A percentile compares a stretch with the other conserved stretches of the same genome.
phyloP scores from a whole-genome alignment of 2,797 vertebrate genomes.

The Lepidocolaptes lacrymiger region DNA sequence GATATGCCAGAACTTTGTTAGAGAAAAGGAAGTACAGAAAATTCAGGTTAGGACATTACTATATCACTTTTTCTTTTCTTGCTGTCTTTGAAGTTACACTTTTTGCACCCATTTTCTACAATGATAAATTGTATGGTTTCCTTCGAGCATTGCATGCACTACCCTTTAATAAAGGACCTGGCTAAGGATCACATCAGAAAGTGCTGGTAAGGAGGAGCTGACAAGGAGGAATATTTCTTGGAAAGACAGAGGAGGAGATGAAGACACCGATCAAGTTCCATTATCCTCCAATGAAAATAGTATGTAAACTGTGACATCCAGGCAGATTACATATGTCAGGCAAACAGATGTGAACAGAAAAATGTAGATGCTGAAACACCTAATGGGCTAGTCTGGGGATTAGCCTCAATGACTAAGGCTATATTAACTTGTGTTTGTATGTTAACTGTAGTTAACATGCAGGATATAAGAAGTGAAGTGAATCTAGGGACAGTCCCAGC shows the following conservation, averaged over 20 bases:
- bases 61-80: slow-evolving; percentile 10
- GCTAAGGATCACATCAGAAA: not conserved
- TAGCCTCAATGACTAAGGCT: slow-evolving; percentile 37
- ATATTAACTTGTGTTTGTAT: not conserved
- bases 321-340: slow-evolving; percentile 55
- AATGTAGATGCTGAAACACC: slow-evolving; percentile 45
- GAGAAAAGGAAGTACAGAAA: slow-evolving; percentile 35
- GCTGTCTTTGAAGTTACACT: not conserved
- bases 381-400: slow-evolving; percentile 55
- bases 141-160: not conserved
- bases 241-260: slow-evolving; percentile 31
- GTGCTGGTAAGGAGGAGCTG: not conserved
- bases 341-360: slow-evolving; percentile 58
- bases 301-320: slow-evolving; percentile 65
- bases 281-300: slow-evolving; percentile 42
- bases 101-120: not conserved
- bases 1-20: slow-evolving; percentile 1
- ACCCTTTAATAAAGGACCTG: not conserved
- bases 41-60: slow-evolving; percentile 50
- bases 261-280: slow-evolving; percentile 49
- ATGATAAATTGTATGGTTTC: not conserved
- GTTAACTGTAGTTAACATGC: not conserved
- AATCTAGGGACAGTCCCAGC: not conserved
- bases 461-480: not conserved
- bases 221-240: slow-evolving; percentile 35